phyloP scores from a whole-genome alignment of 2,113 vertebrate species.

The Zosterops japonicus region DNA sequence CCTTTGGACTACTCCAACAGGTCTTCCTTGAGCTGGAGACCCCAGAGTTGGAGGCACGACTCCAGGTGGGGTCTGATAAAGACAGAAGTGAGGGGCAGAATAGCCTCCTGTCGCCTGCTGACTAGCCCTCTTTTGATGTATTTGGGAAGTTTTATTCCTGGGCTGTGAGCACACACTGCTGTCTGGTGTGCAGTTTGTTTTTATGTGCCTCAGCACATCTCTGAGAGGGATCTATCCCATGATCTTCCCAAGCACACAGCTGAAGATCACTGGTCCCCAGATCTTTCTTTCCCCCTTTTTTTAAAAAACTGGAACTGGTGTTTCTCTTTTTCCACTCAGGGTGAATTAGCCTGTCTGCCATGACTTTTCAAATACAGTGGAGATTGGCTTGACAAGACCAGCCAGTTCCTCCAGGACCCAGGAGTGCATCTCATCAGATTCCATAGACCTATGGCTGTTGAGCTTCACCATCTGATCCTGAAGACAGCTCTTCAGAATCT shows the following conservation, averaged over 20 bases:
- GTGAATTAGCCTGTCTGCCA: neutral
- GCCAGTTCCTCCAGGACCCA: neutral
- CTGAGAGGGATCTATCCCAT: accelerated
- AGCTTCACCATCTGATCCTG: neutral
- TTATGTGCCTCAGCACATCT: neutral
- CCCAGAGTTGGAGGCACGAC: too few species aligned
- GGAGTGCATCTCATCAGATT: neutral
- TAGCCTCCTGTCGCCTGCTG: too few species aligned
- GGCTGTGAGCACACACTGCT: neutral
- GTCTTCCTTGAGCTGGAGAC: too few species aligned
- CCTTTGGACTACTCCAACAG: neutral
- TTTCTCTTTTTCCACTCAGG: neutral
- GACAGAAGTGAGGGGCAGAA: neutral
- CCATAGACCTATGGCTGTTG: neutral
- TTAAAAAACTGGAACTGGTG: neutral
- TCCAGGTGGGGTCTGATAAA: too few species aligned
- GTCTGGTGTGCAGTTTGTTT: neutral
- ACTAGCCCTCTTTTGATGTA: neutral
- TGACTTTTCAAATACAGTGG: neutral
- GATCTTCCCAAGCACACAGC: neutral
- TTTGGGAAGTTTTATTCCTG: neutral
- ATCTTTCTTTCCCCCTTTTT: neutral
- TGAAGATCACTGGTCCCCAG: neutral
- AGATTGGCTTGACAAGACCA: neutral
- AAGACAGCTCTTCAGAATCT: neutral